Percentiles rank a stretch among this genome's conserved stretches.
Evolutionary conservation across 2,797 vertebrate genomes (phyloP).

Genomic region (Graptemys geographica): DNA sequence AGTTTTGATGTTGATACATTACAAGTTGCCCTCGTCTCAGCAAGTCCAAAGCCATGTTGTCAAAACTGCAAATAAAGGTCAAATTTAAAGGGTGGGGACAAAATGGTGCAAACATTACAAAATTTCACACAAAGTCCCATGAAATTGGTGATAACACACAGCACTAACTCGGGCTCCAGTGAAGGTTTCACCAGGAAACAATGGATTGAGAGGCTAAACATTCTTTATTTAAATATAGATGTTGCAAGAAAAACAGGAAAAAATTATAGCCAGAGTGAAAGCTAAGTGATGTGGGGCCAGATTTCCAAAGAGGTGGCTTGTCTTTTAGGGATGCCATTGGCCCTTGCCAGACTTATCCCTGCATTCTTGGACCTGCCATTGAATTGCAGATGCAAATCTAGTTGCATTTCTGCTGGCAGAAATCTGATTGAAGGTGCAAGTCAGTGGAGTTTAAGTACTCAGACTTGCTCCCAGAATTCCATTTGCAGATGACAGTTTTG

Average conservation of each 20-base stretch:
- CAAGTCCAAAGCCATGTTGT: constrained; percentile 13
- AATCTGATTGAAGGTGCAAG: constrained; percentile 24
- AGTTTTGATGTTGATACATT: not conserved
- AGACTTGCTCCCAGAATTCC: constrained; percentile 42
- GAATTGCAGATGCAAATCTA: constrained; percentile 38
- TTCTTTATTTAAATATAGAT: constrained; percentile 26
- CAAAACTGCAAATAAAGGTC: constrained; percentile 16
- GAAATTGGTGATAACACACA: not conserved
- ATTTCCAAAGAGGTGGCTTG: not conserved
- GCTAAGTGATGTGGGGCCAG: not conserved
- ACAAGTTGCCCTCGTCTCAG: not conserved
- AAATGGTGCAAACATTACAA: not conserved
- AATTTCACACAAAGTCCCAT: not conserved
- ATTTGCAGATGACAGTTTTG: constrained; percentile 44
- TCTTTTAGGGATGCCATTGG: not conserved
- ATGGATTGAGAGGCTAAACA: not conserved
- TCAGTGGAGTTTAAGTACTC: constrained; percentile 12
- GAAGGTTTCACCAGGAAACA: not conserved
- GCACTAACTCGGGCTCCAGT: not conserved
- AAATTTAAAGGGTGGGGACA: not conserved
- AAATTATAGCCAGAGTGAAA: constrained; percentile 33
- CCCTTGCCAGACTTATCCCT: constrained; percentile 48
- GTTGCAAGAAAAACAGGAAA: constrained; percentile 20
- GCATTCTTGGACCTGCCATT: not conserved
- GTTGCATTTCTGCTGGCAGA: constrained; percentile 40